Percentiles rank a stretch among this genome's conserved stretches.
phyloP scores from a whole-genome alignment of 2,113 vertebrate species.

The Tragelaphus scriptus region DNA sequence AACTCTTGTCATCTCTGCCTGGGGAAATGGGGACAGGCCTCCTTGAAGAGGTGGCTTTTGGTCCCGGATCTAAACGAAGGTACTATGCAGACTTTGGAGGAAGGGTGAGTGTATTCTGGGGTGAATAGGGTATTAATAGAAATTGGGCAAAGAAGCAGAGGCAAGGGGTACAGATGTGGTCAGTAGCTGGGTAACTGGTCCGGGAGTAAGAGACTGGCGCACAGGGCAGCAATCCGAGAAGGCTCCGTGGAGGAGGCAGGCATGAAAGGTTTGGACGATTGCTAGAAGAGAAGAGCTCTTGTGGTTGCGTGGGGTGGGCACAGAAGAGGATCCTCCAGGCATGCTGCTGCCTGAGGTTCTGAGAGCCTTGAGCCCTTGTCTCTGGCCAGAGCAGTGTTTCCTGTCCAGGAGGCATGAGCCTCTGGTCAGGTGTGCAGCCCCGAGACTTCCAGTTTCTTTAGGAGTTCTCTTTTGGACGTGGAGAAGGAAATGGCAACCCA shows the following conservation, averaged over 20 bases:
- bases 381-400: background rate
- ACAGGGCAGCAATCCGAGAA: background rate
- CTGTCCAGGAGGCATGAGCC: background rate
- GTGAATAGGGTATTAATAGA: background rate
- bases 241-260: background rate
- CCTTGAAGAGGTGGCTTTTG: background rate
- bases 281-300: background rate
- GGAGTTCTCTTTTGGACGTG: background rate
- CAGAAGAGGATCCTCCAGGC: background rate
- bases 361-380: background rate
- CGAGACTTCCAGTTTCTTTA: accelerated
- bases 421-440: background rate
- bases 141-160: background rate
- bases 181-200: background rate
- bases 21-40: background rate
- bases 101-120: background rate
- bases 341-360: background rate
- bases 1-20: background rate
- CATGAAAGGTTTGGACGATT: background rate
- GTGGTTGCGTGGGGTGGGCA: background rate
- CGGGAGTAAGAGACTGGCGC: background rate
- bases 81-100: background rate
- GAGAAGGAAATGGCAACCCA: background rate
- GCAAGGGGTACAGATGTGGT: background rate
- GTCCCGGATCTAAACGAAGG: background rate